These are phyloP conservation scores for Abrostola triplasia DNA, from an alignment of 2,888 invertebrate genomes.

Conservation along the genomic window DNA sequence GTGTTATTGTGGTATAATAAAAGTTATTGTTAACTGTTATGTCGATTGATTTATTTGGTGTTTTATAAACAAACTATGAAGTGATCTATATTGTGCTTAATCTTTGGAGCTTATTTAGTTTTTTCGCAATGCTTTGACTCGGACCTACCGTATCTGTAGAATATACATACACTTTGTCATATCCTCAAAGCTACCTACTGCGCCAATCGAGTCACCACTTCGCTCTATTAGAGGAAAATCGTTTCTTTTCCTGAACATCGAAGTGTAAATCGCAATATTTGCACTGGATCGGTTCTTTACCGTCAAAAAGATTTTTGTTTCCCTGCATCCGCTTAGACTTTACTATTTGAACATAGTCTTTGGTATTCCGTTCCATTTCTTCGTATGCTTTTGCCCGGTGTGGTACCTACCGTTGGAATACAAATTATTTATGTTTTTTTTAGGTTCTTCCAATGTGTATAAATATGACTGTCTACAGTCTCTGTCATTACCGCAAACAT, in stretches of 20 bases:
- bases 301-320: neutral
- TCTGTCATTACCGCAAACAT: no score
- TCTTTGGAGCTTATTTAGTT: no score
- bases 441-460: no score
- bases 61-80: neutral
- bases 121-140: no score
- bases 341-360: neutral
- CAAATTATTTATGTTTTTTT: no score
- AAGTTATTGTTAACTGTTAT: neutral
- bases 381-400: neutral
- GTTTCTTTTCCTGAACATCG: neutral
- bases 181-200: neutral
- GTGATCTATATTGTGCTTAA: no score
- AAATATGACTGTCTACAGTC: no score
- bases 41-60: neutral
- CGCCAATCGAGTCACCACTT: neutral
- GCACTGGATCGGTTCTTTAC: neutral
- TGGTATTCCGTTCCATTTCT: neutral
- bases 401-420: neutral
- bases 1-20: neutral
- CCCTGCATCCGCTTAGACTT: neutral
- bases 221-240: neutral
- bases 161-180: neutral
- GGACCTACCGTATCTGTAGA: neutral
- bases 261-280: conserved; percentile 4